Conservation (phyloP, 2,888 invertebrate genomes). For the Epinotia ramella region DNA sequence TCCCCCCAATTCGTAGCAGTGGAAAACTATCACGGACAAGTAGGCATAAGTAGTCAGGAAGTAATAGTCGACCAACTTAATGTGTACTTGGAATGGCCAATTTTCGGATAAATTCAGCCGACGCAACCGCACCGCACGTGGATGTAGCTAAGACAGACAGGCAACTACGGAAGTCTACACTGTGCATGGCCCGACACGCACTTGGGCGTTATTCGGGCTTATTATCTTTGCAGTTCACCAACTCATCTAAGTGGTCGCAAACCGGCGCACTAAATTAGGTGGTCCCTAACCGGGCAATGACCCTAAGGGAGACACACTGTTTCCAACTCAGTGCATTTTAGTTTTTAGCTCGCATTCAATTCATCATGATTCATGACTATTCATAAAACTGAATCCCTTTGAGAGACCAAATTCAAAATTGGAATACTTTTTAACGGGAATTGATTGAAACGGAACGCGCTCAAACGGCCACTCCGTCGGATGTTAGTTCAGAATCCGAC, state of each 20-base stretch:
- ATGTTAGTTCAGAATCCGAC: conserved; percentile 1
- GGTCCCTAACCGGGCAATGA: too few relatives aligned
- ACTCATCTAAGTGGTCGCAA: not conserved
- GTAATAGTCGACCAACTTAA: too few relatives aligned
- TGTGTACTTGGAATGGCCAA: too few relatives aligned
- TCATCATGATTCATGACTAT: conserved; percentile 4
- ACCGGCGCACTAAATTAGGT: not conserved
- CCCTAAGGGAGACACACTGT: not conserved
- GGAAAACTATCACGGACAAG: too few relatives aligned
- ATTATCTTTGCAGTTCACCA: not conserved
- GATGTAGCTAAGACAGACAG: too few relatives aligned
- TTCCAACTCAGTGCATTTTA: not conserved
- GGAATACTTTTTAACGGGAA: conserved; percentile 31
- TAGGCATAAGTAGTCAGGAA: too few relatives aligned
- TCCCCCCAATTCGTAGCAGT: too few relatives aligned
- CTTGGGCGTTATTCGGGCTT: too few relatives aligned
- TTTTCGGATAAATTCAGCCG: too few relatives aligned
- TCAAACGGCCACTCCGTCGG: conserved; percentile 16
- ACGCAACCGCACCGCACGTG: too few relatives aligned
- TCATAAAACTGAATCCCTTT: conserved; percentile 30
- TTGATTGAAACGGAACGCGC: conserved; percentile 34
- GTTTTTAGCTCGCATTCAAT: not conserved
- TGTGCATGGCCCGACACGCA: too few relatives aligned
- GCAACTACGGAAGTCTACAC: too few relatives aligned
- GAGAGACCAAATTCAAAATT: conserved; percentile 29